These are phyloP conservation scores for Cathartes aura DNA, from an alignment of 2,113 vertebrate genomes.

Conservation along the genomic window DNA sequence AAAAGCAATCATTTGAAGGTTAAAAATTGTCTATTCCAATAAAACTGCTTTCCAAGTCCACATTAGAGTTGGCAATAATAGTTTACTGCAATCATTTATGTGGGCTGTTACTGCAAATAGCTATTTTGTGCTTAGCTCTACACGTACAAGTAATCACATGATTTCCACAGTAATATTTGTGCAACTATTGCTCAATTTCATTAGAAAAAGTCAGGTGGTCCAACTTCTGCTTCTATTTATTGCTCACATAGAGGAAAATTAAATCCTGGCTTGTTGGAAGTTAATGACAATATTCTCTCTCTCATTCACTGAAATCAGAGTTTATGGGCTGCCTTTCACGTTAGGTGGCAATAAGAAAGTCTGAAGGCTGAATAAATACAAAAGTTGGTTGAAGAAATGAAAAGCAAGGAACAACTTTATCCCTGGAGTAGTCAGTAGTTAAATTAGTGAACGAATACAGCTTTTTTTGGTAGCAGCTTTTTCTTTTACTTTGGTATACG, in stretches of 20 bases:
- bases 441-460: background rate
- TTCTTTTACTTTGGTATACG: conserved; percentile 20
- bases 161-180: background rate
- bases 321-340: background rate
- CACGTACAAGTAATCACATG: background rate
- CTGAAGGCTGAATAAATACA: background rate
- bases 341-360: background rate
- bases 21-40: background rate
- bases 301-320: background rate
- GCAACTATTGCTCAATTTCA: background rate
- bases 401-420: background rate
- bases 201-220: background rate
- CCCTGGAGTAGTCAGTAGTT: background rate
- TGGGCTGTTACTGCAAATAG: background rate
- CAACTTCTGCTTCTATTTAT: background rate
- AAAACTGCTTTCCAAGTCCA: background rate
- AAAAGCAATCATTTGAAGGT: background rate
- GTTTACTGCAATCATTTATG: background rate
- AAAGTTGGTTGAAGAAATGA: background rate
- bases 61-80: background rate
- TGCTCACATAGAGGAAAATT: background rate
- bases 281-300: background rate
- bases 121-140: background rate
- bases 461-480: background rate
- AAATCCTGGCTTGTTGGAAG: background rate